These are phyloP conservation scores for Bradypus variegatus DNA, from an alignment of 2,797 vertebrate genomes.

Conservation along the genomic window DNA sequence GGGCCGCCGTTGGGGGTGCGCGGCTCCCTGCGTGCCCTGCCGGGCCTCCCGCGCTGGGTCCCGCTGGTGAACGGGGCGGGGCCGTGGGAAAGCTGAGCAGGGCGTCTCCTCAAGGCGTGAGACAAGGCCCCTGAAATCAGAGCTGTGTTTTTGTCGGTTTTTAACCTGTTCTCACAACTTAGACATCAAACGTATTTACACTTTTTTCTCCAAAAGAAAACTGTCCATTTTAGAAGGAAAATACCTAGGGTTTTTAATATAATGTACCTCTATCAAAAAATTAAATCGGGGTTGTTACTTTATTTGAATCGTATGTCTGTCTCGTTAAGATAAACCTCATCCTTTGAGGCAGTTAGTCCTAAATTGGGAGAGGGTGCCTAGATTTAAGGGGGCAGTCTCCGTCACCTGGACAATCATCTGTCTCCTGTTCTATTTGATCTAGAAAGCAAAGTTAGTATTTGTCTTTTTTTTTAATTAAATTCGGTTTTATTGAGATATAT, in stretches of 20 bases:
- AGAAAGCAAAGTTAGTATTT: not conserved
- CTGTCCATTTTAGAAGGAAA: not conserved
- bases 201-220: not conserved
- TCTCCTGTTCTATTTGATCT: not conserved
- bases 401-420: too few relatives aligned
- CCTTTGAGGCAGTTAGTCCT: not conserved
- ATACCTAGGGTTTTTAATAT: not conserved
- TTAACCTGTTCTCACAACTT: not conserved
- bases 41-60: not conserved
- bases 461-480: not conserved
- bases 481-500: too few relatives aligned
- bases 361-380: not conserved
- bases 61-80: not conserved
- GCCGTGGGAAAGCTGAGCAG: too few relatives aligned
- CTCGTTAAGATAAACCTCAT: not conserved
- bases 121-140: not conserved
- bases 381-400: not conserved
- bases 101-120: not conserved
- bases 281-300: not conserved
- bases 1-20: not conserved
- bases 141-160: not conserved
- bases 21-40: not conserved
- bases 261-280: not conserved
- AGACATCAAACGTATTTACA: not conserved
- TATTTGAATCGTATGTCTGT: not conserved